Percentiles rank a stretch among this genome's conserved stretches.
phyloP scores from a whole-genome alignment of 2,113 vertebrate genomes.

The Thymallus thymallus region DNA sequence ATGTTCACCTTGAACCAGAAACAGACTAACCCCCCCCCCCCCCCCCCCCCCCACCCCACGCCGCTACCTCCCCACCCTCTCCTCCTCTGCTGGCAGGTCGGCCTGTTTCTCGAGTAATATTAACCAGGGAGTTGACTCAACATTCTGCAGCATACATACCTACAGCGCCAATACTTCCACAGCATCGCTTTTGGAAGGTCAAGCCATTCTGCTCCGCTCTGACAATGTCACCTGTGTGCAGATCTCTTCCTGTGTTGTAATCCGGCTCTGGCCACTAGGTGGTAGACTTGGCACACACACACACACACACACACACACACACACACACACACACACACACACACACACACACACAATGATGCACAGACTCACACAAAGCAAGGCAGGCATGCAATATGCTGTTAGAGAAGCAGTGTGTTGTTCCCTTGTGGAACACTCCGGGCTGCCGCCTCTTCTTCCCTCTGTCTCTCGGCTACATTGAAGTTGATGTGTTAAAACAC shows the following conservation, averaged over 20 bases:
- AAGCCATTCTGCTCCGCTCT: constrained; percentile 1
- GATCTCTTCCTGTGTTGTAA: not conserved
- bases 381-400: not conserved
- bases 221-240: constrained; percentile 15
- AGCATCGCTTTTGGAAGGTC: constrained; percentile 43
- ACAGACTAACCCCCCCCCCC: too few relatives aligned
- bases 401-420: not conserved
- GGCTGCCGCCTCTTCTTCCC: not conserved
- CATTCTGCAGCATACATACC: constrained; percentile 10
- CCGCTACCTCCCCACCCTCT: not conserved
- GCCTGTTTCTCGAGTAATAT: not conserved
- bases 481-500: constrained; percentile 32
- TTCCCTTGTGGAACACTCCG: not conserved
- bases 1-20: constrained; percentile 55
- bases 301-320: not conserved
- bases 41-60: too few relatives aligned
- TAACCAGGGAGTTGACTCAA: constrained; percentile 2
- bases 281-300: constrained; percentile 46
- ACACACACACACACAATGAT: not conserved
- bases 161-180: constrained; percentile 34
- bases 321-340: not conserved
- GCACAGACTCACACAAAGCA: constrained; percentile 3
- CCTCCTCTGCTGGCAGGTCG: constrained; percentile 7
- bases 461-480: constrained; percentile 29
- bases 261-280: constrained; percentile 53